Conservation (phyloP, 1,140 invertebrate species). For the Anagrus nilaparvatae region DNA sequence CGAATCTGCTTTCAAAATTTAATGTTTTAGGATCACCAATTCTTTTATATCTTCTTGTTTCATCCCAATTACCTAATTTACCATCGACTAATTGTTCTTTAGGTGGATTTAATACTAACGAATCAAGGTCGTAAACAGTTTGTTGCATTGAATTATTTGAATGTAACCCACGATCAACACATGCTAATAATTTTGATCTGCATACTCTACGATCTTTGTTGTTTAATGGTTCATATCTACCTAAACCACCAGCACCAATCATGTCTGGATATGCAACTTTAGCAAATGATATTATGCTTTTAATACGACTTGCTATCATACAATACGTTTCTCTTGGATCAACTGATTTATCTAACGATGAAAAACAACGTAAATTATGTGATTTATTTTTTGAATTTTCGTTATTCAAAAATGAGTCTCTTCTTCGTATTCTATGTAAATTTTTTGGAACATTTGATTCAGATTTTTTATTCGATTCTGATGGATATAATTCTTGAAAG, state of each 20-base stretch:
- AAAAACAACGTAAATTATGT: constrained; percentile 4
- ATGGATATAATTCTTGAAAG: constrained; percentile 6
- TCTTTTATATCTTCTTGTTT: constrained; percentile 45
- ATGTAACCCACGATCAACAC: constrained; percentile 51
- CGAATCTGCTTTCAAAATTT: constrained; percentile 80
- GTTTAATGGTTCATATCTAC: constrained; percentile 49
- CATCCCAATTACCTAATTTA: constrained; percentile 44
- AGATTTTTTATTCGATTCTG: not conserved
- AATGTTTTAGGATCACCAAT: constrained; percentile 46
- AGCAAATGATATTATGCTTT: constrained; percentile 56
- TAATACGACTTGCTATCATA: constrained; percentile 42
- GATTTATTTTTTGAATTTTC: not conserved
- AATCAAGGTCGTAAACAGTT: constrained; percentile 68
- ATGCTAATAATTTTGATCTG: constrained; percentile 50
- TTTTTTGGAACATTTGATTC: not conserved
- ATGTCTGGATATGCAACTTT: constrained; percentile 71
- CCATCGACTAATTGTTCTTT: constrained; percentile 9
- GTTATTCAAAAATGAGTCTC: not conserved
- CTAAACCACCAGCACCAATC: constrained; percentile 44
- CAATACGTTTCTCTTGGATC: constrained; percentile 28
- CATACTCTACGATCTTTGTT: constrained; percentile 53
- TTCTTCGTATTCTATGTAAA: not conserved
- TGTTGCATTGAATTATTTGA: constrained; percentile 48
- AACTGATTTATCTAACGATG: constrained; percentile 8
- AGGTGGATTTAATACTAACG: constrained; percentile 28